These are phyloP conservation scores for Hydraecia micacea DNA, from an alignment of 2,888 invertebrate species.

Conservation along the genomic window DNA sequence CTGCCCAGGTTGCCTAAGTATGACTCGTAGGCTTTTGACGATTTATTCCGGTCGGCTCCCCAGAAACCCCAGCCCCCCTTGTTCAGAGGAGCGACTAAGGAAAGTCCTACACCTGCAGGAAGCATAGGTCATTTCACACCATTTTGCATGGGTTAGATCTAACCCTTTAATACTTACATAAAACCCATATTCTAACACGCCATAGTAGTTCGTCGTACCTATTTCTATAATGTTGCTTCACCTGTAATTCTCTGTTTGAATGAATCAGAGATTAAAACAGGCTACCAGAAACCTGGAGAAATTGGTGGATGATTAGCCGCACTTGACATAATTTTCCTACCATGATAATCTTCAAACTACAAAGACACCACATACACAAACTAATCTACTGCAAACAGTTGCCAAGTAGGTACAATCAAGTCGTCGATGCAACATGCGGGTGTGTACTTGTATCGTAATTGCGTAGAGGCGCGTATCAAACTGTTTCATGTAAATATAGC, in stretches of 20 bases:
- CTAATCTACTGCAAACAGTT: conserved; percentile 8
- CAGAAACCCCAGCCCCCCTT: too few species aligned
- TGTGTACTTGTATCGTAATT: conserved; percentile 48
- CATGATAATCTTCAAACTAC: conserved; percentile 27
- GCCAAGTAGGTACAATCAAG: conserved; percentile 29
- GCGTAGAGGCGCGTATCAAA: conserved; percentile 53
- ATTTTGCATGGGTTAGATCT: not conserved
- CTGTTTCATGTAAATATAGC: conserved; percentile 50
- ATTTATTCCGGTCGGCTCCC: too few species aligned
- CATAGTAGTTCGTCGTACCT: too few species aligned
- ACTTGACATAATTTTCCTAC: not conserved
- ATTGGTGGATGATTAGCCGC: not conserved
- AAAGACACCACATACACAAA: conserved; percentile 21
- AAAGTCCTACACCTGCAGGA: too few species aligned
- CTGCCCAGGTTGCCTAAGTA: not conserved
- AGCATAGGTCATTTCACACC: too few species aligned
- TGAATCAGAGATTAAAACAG: too few species aligned
- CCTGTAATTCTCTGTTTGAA: too few species aligned
- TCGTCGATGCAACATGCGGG: conserved; percentile 61
- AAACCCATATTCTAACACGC: too few species aligned
- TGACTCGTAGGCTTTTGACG: too few species aligned
- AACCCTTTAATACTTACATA: too few species aligned
- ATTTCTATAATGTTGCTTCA: too few species aligned
- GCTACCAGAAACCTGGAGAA: not conserved
- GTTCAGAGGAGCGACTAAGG: too few species aligned